A percentile compares a stretch with the other conserved stretches of the same genome.
phyloP scores from a whole-genome alignment of 2,113 vertebrate species.

The Craseonycteris thonglongyai region DNA sequence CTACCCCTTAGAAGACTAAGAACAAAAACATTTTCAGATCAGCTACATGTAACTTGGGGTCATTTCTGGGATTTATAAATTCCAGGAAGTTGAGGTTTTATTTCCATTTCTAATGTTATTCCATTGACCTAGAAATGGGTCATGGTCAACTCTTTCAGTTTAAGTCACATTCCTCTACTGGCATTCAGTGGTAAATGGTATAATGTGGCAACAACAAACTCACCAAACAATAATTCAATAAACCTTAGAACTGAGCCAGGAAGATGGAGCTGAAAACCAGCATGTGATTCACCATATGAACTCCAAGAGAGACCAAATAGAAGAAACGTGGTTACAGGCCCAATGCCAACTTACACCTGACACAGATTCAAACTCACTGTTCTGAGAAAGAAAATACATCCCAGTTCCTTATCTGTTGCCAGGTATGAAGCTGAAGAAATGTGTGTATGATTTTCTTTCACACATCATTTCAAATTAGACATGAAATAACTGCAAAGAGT shows the following conservation, averaged over 20 bases:
- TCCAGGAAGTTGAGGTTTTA: neutral
- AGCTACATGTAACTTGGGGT: neutral
- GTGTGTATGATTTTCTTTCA: neutral
- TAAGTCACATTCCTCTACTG: conserved; percentile 41
- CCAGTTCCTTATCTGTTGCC: neutral
- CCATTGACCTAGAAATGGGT: neutral
- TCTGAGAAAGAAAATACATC: neutral
- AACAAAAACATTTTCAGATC: neutral
- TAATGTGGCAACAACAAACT: neutral
- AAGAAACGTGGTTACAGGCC: neutral
- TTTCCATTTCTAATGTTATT: neutral
- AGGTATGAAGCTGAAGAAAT: neutral
- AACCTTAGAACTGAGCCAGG: neutral
- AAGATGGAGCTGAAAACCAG: neutral
- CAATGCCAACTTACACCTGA: neutral
- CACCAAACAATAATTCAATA: neutral
- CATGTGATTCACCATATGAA: neutral
- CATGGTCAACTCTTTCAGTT: neutral
- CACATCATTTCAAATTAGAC: conserved; percentile 17
- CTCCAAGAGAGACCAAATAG: neutral
- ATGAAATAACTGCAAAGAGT: conserved; percentile 7
- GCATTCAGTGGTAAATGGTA: conserved; percentile 25
- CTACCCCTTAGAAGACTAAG: neutral
- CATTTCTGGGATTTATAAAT: neutral
- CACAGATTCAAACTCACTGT: neutral